Conservation (phyloP, 2,888 invertebrate genomes). For the Caenorhabditis wallacei region DNA sequence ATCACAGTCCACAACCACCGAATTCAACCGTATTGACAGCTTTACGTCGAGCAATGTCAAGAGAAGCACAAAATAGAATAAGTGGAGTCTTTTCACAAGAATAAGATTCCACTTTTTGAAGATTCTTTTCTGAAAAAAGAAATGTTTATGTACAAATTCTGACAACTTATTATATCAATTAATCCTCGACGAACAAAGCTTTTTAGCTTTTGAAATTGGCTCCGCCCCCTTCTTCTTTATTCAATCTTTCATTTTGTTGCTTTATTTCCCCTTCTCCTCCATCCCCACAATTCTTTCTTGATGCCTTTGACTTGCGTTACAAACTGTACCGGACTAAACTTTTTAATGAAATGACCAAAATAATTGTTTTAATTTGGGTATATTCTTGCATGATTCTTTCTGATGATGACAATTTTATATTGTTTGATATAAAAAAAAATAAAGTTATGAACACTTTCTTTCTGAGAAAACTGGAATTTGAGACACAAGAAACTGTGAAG, state of each 20-base stretch:
- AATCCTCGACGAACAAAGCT: conserved; percentile 29
- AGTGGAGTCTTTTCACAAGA: conserved; percentile 40
- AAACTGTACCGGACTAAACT: conserved; percentile 40
- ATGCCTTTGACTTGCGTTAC: conserved; percentile 45
- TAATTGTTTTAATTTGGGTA: conserved; percentile 31
- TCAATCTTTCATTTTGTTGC: conserved; percentile 36
- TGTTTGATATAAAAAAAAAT: conserved; percentile 15
- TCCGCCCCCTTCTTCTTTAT: background rate
- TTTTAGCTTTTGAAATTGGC: conserved; percentile 22
- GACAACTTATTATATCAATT: conserved; percentile 34
- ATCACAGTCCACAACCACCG: conserved; percentile 42
- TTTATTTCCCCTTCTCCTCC: background rate
- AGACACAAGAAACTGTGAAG: conserved; percentile 23
- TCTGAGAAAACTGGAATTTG: conserved; percentile 29
- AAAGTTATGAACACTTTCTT: conserved; percentile 30
- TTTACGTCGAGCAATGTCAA: conserved; percentile 71
- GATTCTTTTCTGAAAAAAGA: background rate
- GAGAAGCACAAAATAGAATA: conserved; percentile 63
- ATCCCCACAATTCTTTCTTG: conserved; percentile 30
- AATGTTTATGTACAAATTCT: conserved; percentile 61
- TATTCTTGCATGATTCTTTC: conserved; percentile 24
- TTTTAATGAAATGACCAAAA: conserved; percentile 36
- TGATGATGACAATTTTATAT: conserved; percentile 31
- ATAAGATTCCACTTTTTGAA: background rate
- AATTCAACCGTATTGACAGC: conserved; percentile 70